Evolutionary conservation across 2,797 vertebrate genomes (phyloP).

Genomic region (Mareca penelope): DNA sequence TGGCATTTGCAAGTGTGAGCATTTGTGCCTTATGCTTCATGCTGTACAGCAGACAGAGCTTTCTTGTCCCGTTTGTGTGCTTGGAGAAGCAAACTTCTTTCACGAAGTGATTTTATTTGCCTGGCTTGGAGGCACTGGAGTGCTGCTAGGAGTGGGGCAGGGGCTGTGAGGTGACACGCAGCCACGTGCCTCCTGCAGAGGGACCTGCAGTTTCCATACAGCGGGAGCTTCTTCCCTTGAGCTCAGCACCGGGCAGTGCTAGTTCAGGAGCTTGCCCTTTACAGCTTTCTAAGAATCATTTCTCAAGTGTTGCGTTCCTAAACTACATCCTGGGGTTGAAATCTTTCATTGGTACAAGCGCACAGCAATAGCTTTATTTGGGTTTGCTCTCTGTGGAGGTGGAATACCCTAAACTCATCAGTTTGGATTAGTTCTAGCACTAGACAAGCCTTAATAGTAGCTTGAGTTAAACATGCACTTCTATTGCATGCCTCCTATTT

Average conservation of each 20-base stretch:
- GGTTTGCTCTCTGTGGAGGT: background rate
- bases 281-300: background rate
- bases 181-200: background rate
- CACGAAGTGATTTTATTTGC: background rate
- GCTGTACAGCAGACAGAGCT: background rate
- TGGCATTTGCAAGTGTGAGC: background rate
- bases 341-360: background rate
- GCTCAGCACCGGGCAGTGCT: accelerated
- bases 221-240: background rate
- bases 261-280: background rate
- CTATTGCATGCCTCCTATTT: background rate
- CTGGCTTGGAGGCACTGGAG: background rate
- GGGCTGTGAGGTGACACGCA: background rate
- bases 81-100: background rate
- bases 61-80: background rate
- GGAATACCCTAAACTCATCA: background rate
- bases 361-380: background rate
- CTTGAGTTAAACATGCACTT: background rate
- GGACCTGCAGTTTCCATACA: background rate
- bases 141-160: too few species aligned
- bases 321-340: background rate
- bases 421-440: background rate
- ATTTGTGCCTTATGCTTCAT: background rate
- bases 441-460: background rate
- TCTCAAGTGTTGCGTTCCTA: background rate